Conservation (phyloP, 2,888 invertebrate genomes). For the Lepidochitona cinerea region DNA sequence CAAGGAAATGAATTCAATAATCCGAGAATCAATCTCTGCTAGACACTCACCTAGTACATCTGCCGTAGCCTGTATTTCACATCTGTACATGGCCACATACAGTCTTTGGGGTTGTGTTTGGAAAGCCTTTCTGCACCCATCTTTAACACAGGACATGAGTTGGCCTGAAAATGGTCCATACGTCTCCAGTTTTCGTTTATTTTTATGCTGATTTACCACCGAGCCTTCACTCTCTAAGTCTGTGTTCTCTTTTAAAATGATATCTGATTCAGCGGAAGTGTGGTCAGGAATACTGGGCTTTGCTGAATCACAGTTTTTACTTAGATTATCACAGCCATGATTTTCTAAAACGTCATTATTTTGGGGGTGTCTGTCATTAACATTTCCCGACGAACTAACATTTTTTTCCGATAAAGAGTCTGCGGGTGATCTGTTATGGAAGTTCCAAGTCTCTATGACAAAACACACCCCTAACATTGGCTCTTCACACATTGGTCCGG, state of each 20-base stretch:
- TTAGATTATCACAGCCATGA: not conserved
- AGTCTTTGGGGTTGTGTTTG: slow-evolving; percentile 90
- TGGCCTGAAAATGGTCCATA: slow-evolving; percentile 78
- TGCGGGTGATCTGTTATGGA: not conserved
- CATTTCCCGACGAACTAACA: not conserved
- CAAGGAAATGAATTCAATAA: too few species aligned
- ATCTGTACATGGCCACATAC: slow-evolving; percentile 94
- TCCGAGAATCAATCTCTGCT: too few species aligned
- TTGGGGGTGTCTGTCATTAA: not conserved
- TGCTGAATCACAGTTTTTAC: not conserved
- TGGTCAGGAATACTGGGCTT: not conserved
- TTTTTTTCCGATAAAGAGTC: not conserved
- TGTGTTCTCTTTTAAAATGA: slow-evolving; percentile 4
- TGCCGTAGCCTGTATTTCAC: slow-evolving; percentile 86
- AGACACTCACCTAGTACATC: slow-evolving; percentile 89
- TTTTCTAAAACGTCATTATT: not conserved
- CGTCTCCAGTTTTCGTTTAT: slow-evolving; percentile 2
- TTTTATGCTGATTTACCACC: slow-evolving; percentile 4
- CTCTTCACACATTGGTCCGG: slow-evolving; percentile 97
- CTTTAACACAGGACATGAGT: slow-evolving; percentile 91
- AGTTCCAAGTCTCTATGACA: slow-evolving; percentile 86
- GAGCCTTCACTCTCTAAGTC: slow-evolving; percentile 4
- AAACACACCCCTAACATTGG: slow-evolving; percentile 94
- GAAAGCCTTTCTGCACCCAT: slow-evolving; percentile 89
- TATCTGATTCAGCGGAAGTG: not conserved